Evolutionary conservation across 2,888 invertebrate species (phyloP).

Genomic region (Tachina lurida): DNA sequence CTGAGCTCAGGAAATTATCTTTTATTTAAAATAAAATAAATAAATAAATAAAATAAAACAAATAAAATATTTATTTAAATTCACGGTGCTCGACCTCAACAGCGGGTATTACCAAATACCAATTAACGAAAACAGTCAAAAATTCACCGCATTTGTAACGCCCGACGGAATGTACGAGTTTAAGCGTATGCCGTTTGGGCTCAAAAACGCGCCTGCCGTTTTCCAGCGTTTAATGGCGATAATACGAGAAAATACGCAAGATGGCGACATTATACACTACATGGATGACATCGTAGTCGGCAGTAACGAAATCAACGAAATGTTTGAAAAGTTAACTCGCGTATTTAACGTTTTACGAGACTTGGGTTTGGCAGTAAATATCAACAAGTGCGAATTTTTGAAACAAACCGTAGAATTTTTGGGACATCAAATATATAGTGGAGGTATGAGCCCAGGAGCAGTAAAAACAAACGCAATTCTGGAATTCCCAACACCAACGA

Average conservation of each 20-base stretch:
- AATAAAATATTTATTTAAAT: too few relatives aligned
- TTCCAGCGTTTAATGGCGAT: slow-evolving; percentile 59
- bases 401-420: slow-evolving; percentile 53
- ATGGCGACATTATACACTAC: slow-evolving; percentile 63
- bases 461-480: slow-evolving; percentile 40
- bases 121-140: too few relatives aligned
- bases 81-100: too few relatives aligned
- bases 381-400: slow-evolving; percentile 68
- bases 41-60: too few relatives aligned
- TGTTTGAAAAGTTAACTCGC: not conserved
- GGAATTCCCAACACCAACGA: slow-evolving; percentile 59
- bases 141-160: too few relatives aligned
- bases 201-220: slow-evolving; percentile 38
- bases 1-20: too few relatives aligned
- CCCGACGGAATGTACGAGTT: too few relatives aligned
- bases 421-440: slow-evolving; percentile 36
- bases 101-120: too few relatives aligned
- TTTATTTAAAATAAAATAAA: too few relatives aligned
- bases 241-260: slow-evolving; percentile 35
- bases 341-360: not conserved
- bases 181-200: slow-evolving; percentile 13
- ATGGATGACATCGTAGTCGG: slow-evolving; percentile 66
- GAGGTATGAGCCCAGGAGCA: not conserved
- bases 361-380: slow-evolving; percentile 55
- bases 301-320: slow-evolving; percentile 40